These are phyloP conservation scores for Scolanthus callimorphus DNA, from an alignment of 92 coral and sea anemone species.

Conservation along the genomic window DNA sequence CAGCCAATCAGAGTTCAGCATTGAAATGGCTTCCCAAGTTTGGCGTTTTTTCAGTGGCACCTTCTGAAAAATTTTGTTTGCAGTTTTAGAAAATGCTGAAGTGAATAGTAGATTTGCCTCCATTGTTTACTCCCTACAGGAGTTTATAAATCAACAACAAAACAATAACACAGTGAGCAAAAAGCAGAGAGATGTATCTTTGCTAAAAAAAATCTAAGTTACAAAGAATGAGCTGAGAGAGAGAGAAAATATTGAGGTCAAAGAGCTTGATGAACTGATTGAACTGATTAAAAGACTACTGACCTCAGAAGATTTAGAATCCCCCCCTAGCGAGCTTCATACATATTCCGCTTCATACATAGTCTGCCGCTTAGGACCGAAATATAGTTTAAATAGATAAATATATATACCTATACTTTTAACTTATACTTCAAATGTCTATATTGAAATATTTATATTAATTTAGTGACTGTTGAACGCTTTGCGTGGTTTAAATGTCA, in stretches of 20 bases:
- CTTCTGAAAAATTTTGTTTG: too few species aligned
- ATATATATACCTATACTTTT: too few species aligned
- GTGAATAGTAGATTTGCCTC: conserved; percentile 15
- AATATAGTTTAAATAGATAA: neutral
- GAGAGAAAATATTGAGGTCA: conserved; percentile 16
- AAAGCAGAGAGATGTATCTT: conserved; percentile 26
- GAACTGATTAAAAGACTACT: too few species aligned
- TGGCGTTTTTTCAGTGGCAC: neutral
- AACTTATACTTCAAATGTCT: too few species aligned
- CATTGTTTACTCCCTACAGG: conserved; percentile 3
- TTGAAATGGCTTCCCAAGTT: neutral
- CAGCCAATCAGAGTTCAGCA: neutral
- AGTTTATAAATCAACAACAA: conserved; percentile 14
- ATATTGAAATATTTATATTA: too few species aligned
- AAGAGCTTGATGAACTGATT: conserved; percentile 5
- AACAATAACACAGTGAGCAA: conserved; percentile 25
- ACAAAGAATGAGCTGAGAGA: conserved; percentile 21
- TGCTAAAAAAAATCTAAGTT: conserved; percentile 15
- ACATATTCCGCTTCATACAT: too few species aligned
- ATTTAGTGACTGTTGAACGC: too few species aligned
- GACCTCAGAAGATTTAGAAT: too few species aligned
- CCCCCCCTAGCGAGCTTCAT: too few species aligned
- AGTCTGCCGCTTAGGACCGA: too few species aligned
- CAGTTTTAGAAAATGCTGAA: too few species aligned
- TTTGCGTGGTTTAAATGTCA: neutral